A percentile compares a stretch with the other conserved stretches of the same genome.
Evolutionary conservation across 1,140 invertebrate species (phyloP).

Genomic region (Penaeus japonicus): DNA sequence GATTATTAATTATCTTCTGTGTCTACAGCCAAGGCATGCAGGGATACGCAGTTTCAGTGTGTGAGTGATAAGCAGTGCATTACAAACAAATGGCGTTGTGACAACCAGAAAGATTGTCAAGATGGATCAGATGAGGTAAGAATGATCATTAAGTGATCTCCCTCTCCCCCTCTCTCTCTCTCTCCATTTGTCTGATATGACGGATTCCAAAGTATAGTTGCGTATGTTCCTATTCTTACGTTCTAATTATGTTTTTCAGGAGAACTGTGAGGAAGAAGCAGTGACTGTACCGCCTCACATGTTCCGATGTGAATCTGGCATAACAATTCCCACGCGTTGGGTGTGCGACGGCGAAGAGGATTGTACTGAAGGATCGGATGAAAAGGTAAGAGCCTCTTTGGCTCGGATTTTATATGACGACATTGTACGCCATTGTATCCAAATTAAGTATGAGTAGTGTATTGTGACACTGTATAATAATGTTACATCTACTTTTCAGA

Average conservation of each 20-base stretch:
- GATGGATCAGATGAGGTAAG: conserved; percentile 58
- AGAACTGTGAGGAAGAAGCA: not conserved
- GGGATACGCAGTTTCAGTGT: conserved; percentile 64
- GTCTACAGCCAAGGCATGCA: conserved; percentile 23
- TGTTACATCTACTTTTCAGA: not conserved
- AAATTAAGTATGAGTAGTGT: too few species aligned
- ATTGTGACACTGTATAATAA: too few species aligned
- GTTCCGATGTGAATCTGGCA: conserved; percentile 72
- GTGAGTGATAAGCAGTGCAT: conserved; percentile 62
- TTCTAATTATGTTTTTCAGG: not conserved
- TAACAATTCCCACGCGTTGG: conserved; percentile 74
- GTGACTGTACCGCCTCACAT: conserved; percentile 60
- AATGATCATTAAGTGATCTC: not conserved
- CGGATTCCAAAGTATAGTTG: not conserved
- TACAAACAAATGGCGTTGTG: conserved; percentile 60
- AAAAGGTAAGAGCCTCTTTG: conserved; percentile 63
- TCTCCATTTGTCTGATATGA: too few species aligned
- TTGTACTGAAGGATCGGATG: conserved; percentile 86
- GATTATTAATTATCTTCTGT: not conserved
- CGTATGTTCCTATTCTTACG: not conserved
- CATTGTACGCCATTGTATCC: too few species aligned
- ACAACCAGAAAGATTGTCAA: conserved; percentile 61
- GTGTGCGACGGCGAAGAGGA: conserved; percentile 84
- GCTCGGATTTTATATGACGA: too few species aligned
- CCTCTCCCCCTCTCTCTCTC: not conserved